Evolutionary conservation across 2,888 invertebrate species (phyloP).

Genomic region (Sminthurides aquaticus): DNA sequence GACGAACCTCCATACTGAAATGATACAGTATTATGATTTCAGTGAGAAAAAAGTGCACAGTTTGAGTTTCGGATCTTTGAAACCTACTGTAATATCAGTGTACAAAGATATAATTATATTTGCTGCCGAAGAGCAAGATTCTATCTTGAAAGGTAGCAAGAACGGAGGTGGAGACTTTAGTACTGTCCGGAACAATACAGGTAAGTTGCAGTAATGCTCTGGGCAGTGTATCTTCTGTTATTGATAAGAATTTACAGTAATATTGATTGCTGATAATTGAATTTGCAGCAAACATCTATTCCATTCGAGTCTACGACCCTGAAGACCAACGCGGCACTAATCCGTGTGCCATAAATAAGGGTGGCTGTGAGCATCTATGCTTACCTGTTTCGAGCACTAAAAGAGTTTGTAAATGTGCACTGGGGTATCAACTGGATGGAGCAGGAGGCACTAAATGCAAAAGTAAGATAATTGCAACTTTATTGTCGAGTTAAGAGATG

Average conservation of each 20-base stretch:
- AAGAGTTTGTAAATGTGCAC: conserved; percentile 66
- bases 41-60: conserved; percentile 45
- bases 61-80: conserved; percentile 44
- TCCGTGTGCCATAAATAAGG: conserved; percentile 53
- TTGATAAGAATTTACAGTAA: too few species aligned
- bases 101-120: conserved; percentile 60
- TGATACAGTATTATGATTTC: conserved; percentile 58
- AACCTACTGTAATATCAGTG: conserved; percentile 60
- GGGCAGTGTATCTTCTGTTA: too few species aligned
- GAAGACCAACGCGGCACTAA: conserved; percentile 57
- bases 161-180: conserved; percentile 51
- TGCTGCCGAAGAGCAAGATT: conserved; percentile 56
- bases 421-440: conserved; percentile 57
- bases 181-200: conserved; percentile 57
- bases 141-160: conserved; percentile 59
- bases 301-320: conserved; percentile 57
- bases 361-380: conserved; percentile 66
- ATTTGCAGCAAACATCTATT: conserved; percentile 43
- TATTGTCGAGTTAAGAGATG: not conserved
- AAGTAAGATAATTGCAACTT: conserved; percentile 46
- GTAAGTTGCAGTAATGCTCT: too few species aligned
- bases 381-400: conserved; percentile 55
- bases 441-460: conserved; percentile 53
- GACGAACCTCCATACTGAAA: conserved; percentile 50
- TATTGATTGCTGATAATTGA: too few species aligned